Conservation (phyloP, 2,888 invertebrate genomes). For the Lycia hirtaria region DNA sequence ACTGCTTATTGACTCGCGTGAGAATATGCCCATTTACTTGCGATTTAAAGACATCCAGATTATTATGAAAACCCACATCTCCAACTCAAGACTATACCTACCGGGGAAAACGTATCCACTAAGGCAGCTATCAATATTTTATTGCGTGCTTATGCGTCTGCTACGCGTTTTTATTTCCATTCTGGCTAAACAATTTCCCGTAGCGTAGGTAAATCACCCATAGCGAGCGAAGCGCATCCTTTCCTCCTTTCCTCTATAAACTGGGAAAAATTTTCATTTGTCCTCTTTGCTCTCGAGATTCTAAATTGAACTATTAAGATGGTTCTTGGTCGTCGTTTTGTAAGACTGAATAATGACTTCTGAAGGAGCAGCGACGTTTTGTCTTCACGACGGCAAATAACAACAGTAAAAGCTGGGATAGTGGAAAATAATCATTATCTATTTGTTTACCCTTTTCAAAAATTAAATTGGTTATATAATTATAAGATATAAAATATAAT, state of each 20-base stretch:
- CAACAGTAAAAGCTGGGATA: constrained; percentile 4
- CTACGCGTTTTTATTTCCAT: background rate
- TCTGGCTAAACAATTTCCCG: background rate
- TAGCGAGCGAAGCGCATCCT: constrained; percentile 8
- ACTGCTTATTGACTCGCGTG: too few species aligned
- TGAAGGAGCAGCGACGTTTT: constrained; percentile 21
- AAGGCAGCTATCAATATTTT: too few species aligned
- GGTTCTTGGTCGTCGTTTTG: constrained; percentile 19
- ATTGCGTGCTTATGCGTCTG: too few species aligned
- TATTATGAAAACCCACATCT: too few species aligned
- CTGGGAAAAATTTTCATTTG: constrained; percentile 63
- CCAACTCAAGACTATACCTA: too few species aligned
- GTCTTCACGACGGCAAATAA: constrained; percentile 19
- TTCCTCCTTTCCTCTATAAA: constrained; percentile 21
- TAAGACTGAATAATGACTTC: constrained; percentile 30
- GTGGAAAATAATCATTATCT: constrained; percentile 4
- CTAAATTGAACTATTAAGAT: constrained; percentile 35
- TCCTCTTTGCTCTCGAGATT: constrained; percentile 23
- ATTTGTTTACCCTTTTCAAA: constrained; percentile 6
- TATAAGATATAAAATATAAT: too few species aligned
- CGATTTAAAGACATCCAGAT: too few species aligned
- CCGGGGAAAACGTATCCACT: too few species aligned
- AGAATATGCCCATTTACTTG: too few species aligned
- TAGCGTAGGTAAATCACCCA: constrained; percentile 20
- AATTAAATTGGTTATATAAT: too few species aligned